phyloP scores from a whole-genome alignment of 2,113 vertebrate species.

The Lontra canadensis region DNA sequence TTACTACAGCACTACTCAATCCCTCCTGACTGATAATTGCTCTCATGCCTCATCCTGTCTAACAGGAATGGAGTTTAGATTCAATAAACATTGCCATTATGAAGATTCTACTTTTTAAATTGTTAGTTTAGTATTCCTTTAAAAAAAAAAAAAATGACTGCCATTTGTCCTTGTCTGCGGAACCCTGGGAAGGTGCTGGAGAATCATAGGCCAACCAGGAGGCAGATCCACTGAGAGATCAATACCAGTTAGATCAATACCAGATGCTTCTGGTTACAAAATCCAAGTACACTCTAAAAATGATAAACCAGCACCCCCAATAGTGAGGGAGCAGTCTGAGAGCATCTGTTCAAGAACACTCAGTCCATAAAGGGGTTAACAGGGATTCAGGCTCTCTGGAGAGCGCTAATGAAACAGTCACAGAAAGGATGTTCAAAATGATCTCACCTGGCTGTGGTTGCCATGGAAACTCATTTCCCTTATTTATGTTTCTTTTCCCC shows the following conservation, averaged over 20 bases:
- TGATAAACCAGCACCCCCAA: background rate
- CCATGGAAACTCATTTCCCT: constrained; percentile 57
- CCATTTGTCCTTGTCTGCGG: background rate
- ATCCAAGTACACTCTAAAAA: background rate
- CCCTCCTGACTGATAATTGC: background rate
- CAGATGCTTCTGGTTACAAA: background rate
- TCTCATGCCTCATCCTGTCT: background rate
- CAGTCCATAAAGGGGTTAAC: constrained; percentile 29
- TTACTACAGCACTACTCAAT: background rate
- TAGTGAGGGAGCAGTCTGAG: background rate
- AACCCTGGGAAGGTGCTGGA: background rate
- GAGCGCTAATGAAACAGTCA: constrained; percentile 46
- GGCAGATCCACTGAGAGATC: background rate
- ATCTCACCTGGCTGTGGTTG: constrained; percentile 41
- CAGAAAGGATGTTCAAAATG: constrained; percentile 23
- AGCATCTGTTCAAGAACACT: background rate
- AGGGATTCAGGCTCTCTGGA: constrained; percentile 15
- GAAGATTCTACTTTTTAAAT: background rate
- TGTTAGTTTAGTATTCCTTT: background rate
- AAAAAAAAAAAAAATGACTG: background rate
- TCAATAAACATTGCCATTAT: background rate
- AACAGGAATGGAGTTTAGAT: background rate
- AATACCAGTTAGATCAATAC: background rate
- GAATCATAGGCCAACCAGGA: background rate
- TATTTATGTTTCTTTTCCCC: constrained; percentile 49